Evolutionary conservation across 2,113 vertebrate genomes (phyloP).

Genomic region (Malurus alboscapulatus): DNA sequence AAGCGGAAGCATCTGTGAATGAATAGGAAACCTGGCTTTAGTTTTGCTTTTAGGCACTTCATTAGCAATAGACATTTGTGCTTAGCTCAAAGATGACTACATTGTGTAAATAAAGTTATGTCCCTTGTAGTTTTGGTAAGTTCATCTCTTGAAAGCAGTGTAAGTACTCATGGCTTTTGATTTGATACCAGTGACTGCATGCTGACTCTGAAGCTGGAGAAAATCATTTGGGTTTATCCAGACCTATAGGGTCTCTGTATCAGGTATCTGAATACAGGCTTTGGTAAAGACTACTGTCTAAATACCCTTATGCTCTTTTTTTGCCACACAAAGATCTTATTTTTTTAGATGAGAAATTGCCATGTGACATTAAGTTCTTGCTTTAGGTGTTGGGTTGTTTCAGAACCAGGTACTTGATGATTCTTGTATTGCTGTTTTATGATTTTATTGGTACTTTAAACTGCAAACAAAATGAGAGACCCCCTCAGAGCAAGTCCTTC

Average conservation of each 20-base stretch:
- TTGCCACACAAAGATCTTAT: neutral
- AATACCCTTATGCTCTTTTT: neutral
- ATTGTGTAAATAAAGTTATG: neutral
- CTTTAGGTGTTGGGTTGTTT: neutral
- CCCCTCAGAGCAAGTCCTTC: neutral
- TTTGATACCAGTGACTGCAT: neutral
- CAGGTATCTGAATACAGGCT: neutral
- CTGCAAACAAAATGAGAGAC: neutral
- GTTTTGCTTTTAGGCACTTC: neutral
- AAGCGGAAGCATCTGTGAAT: neutral
- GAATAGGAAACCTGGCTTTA: neutral
- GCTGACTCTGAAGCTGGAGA: neutral
- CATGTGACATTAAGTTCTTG: neutral
- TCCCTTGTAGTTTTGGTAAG: neutral
- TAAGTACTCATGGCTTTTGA: accelerated
- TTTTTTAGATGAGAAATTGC: neutral
- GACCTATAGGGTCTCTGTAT: neutral
- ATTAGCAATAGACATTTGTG: neutral
- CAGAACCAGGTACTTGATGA: neutral
- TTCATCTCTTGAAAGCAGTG: neutral
- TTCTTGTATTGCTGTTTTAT: neutral
- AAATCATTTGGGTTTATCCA: neutral
- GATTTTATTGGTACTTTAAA: neutral
- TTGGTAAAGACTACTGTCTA: neutral
- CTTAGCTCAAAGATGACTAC: neutral